Percentiles rank a stretch among this genome's conserved stretches.
Evolutionary conservation across 2,797 vertebrate species (phyloP).

Genomic region (Mormyrops attenuatus): DNA sequence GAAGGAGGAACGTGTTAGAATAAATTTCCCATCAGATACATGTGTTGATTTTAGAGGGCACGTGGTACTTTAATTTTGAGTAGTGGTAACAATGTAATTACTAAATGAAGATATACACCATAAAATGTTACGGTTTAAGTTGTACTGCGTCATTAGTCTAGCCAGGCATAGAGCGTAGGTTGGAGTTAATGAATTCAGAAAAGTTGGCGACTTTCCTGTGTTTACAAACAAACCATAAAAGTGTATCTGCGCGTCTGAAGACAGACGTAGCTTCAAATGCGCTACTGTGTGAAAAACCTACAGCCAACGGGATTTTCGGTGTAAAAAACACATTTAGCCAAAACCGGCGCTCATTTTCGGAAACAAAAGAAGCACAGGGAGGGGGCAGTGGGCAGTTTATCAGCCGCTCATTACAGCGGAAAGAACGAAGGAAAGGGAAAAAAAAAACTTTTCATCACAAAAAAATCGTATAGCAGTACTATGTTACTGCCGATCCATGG

Average conservation of each 20-base stretch:
- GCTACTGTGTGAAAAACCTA: not conserved
- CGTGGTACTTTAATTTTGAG: not conserved
- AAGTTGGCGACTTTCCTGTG: not conserved
- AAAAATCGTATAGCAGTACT: not conserved
- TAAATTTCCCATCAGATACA: not conserved
- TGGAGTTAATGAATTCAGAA: constrained; percentile 1
- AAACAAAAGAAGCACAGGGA: constrained; percentile 26
- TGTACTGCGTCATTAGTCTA: not conserved
- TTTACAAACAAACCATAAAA: constrained; percentile 15
- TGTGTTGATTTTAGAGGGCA: not conserved
- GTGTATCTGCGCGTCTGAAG: not conserved
- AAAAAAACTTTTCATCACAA: not conserved
- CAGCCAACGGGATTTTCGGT: not conserved
- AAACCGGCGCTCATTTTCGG: constrained; percentile 21
- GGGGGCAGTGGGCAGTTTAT: constrained; percentile 22
- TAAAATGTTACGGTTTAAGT: not conserved
- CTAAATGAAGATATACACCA: not conserved
- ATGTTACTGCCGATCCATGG: not conserved
- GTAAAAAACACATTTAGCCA: constrained; percentile 11
- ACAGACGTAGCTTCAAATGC: not conserved
- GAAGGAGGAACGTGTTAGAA: not conserved
- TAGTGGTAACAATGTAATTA: not conserved
- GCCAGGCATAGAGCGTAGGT: not conserved
- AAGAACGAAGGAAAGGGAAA: constrained; percentile 20
- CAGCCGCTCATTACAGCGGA: constrained; percentile 36